Evolutionary conservation across 2,888 invertebrate genomes (phyloP).

Genomic region (Tinea pellionella): DNA sequence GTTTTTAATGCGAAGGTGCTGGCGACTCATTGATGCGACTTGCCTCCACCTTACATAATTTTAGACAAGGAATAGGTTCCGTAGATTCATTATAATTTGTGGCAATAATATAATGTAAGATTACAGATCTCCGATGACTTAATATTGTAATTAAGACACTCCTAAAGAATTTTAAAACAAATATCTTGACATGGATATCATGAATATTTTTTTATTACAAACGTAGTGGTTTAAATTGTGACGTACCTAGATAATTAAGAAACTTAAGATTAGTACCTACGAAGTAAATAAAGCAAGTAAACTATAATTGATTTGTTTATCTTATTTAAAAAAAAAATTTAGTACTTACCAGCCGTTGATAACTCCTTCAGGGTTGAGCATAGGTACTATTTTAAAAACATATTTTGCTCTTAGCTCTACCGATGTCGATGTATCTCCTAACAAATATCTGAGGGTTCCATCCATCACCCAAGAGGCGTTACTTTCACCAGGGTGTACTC

Average conservation of each 20-base stretch:
- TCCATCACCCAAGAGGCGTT: slow-evolving; percentile 92
- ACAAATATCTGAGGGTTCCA: slow-evolving; percentile 76
- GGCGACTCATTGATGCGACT: slow-evolving; percentile 61
- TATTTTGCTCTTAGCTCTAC: slow-evolving; percentile 74
- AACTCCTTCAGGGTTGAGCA: slow-evolving; percentile 91
- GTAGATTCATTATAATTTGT: neutral
- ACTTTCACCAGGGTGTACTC: slow-evolving; percentile 91
- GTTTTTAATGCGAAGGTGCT: slow-evolving; percentile 48
- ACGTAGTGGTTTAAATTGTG: slow-evolving; percentile 47
- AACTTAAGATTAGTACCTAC: slow-evolving; percentile 59
- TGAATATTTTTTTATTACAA: slow-evolving; percentile 21
- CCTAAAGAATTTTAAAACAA: neutral
- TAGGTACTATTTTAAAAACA: slow-evolving; percentile 88
- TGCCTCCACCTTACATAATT: slow-evolving; percentile 54
- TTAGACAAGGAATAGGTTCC: neutral
- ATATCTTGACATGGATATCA: slow-evolving; percentile 52
- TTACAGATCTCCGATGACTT: slow-evolving; percentile 9
- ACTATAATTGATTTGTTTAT: slow-evolving; percentile 30
- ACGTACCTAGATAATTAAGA: slow-evolving; percentile 52
- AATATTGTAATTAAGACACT: neutral
- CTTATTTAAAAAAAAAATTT: neutral
- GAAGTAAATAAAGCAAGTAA: slow-evolving; percentile 54
- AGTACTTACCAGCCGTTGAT: slow-evolving; percentile 83
- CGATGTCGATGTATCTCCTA: slow-evolving; percentile 69
- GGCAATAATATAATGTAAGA: slow-evolving; percentile 8